These are phyloP conservation scores for Catostomus latipinnis DNA, from an alignment of 2,797 vertebrate genomes.

Conservation along the genomic window DNA sequence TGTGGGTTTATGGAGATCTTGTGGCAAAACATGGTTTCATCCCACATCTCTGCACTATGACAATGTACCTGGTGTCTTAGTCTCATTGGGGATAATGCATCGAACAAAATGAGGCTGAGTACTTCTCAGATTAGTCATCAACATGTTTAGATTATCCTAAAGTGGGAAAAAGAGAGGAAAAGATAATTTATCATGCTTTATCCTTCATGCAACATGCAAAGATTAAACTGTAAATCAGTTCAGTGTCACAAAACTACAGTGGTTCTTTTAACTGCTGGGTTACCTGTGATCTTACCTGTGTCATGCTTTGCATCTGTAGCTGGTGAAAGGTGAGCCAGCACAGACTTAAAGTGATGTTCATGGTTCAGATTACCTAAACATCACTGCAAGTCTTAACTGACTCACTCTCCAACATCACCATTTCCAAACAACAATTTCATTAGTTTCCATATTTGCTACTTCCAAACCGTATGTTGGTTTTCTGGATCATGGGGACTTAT, in stretches of 20 bases:
- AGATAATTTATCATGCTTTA: neutral
- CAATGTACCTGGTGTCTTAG: constrained; percentile 85
- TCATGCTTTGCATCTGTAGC: constrained; percentile 37
- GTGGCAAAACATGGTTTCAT: neutral
- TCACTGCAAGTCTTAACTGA: constrained; percentile 95
- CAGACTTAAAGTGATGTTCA: constrained; percentile 97
- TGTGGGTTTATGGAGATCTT: constrained; percentile 27
- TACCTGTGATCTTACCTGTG: constrained; percentile 45
- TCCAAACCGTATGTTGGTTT: neutral
- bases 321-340: constrained; percentile 82
- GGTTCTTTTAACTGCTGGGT: neutral
- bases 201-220: neutral
- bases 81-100: constrained; percentile 93
- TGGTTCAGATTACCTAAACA: constrained; percentile 88
- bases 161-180: constrained; percentile 17
- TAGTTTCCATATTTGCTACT: neutral
- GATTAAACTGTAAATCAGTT: neutral
- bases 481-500: neutral
- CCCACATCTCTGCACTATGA: neutral
- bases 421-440: neutral
- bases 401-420: constrained; percentile 70
- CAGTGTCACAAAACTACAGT: neutral
- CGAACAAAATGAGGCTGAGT: constrained; percentile 93
- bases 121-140: constrained; percentile 91
- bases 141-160: constrained; percentile 93